Evolutionary conservation across 2,797 vertebrate genomes (phyloP).

Genomic region (Danionella dracula): DNA sequence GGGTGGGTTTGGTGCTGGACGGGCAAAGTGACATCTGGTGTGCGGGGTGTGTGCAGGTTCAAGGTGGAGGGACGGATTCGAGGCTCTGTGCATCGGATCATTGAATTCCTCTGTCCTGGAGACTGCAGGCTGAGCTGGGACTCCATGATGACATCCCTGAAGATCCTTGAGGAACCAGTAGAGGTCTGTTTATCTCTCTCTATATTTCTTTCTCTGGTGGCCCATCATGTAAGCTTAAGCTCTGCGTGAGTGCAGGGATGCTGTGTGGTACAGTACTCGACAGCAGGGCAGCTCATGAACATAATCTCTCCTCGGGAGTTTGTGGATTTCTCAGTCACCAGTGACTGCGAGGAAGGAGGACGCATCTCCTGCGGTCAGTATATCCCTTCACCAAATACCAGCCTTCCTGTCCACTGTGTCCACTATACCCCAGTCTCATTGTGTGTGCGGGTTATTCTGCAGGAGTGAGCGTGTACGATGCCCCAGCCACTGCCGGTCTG

Average conservation of each 20-base stretch:
- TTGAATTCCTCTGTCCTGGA: slow-evolving; percentile 79
- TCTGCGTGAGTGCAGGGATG: slow-evolving; percentile 60
- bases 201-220: too few species aligned
- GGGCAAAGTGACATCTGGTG: too few species aligned
- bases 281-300: slow-evolving; percentile 78
- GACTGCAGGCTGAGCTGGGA: slow-evolving; percentile 78
- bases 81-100: slow-evolving; percentile 61
- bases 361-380: slow-evolving; percentile 77
- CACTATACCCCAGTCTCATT: too few species aligned
- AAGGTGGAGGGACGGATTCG: slow-evolving; percentile 76
- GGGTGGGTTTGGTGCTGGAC: too few species aligned
- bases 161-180: slow-evolving; percentile 72
- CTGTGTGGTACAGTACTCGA: slow-evolving; percentile 79
- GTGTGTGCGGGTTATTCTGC: not conserved
- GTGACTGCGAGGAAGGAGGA: slow-evolving; percentile 64
- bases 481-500: slow-evolving; percentile 59
- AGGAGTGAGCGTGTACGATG: slow-evolving; percentile 74
- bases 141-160: slow-evolving; percentile 78
- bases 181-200: slow-evolving; percentile 57
- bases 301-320: slow-evolving; percentile 80
- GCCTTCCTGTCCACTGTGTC: too few species aligned
- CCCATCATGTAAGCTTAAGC: not conserved
- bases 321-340: slow-evolving; percentile 80
- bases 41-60: slow-evolving; percentile 63
- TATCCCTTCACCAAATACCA: too few species aligned